Evolutionary conservation across 2,888 invertebrate species (phyloP).

Genomic region (Eupithecia pulchellata): DNA sequence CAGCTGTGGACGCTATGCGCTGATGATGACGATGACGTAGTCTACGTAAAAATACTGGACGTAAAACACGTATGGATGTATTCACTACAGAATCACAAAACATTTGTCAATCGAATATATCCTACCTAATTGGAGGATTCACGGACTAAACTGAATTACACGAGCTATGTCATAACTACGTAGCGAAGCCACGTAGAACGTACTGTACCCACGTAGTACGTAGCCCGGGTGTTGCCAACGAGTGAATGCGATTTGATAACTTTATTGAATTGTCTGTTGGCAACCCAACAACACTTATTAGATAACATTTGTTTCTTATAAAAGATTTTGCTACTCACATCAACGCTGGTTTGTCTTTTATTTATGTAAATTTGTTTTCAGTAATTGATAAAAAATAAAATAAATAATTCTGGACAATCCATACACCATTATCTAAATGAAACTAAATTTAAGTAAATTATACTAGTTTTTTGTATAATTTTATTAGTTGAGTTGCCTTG

Average conservation of each 20-base stretch:
- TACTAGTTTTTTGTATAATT: too few relatives aligned
- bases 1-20: too few relatives aligned
- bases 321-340: too few relatives aligned
- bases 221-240: background rate
- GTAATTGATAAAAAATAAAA: too few relatives aligned
- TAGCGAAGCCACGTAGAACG: background rate
- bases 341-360: too few relatives aligned
- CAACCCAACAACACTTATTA: background rate
- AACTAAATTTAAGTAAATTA: too few relatives aligned
- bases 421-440: too few relatives aligned
- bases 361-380: too few relatives aligned
- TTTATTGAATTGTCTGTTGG: background rate
- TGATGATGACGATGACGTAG: too few relatives aligned
- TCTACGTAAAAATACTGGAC: background rate
- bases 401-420: too few relatives aligned
- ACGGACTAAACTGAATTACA: background rate
- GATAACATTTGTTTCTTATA: too few relatives aligned
- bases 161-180: conserved; percentile 1
- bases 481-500: too few relatives aligned
- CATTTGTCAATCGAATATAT: background rate
- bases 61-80: background rate
- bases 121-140: background rate
- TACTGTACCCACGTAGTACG: background rate
- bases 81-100: background rate
- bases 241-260: background rate